Percentiles rank a stretch among this genome's conserved stretches.
phyloP scores from a whole-genome alignment of 2,888 invertebrate genomes.

The Malacosoma neustria region DNA sequence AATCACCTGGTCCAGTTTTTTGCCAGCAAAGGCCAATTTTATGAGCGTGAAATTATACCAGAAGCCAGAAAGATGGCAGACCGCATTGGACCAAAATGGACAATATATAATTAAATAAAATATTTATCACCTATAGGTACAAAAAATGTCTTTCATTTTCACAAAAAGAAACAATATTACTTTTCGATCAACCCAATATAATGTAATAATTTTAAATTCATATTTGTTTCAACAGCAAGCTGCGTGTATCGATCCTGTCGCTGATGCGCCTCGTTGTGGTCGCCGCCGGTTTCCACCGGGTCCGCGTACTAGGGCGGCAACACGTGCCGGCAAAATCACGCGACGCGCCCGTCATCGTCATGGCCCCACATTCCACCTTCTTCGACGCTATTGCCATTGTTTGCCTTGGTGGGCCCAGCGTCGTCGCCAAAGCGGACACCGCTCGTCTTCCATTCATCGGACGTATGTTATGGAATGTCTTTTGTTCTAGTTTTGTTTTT shows the following conservation, averaged over 20 bases:
- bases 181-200: too few species aligned
- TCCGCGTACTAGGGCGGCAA: constrained; percentile 82
- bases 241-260: constrained; percentile 78
- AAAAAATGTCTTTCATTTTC: too few species aligned
- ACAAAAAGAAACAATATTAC: too few species aligned
- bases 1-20: too few species aligned
- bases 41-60: too few species aligned
- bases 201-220: too few species aligned
- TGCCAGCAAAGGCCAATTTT: too few species aligned
- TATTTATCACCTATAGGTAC: too few species aligned
- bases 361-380: constrained; percentile 94
- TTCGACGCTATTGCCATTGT: constrained; percentile 91
- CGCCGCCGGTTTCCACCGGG: constrained; percentile 86
- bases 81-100: too few species aligned
- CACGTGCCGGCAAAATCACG: constrained; percentile 59
- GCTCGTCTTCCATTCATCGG: constrained; percentile 90
- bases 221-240: constrained; percentile 62
- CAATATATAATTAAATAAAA: too few species aligned
- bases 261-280: constrained; percentile 86
- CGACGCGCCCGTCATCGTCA: constrained; percentile 88
- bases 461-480: constrained; percentile 77
- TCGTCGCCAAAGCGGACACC: constrained; percentile 92
- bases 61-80: too few species aligned
- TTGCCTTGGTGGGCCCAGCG: constrained; percentile 87
- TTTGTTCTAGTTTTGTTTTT: constrained; percentile 6